Percentiles rank a stretch among this genome's conserved stretches.
These are phyloP conservation scores for Hyperoplus lanceolatus DNA, from an alignment of 2,797 vertebrate genomes.

Conservation along the genomic window DNA sequence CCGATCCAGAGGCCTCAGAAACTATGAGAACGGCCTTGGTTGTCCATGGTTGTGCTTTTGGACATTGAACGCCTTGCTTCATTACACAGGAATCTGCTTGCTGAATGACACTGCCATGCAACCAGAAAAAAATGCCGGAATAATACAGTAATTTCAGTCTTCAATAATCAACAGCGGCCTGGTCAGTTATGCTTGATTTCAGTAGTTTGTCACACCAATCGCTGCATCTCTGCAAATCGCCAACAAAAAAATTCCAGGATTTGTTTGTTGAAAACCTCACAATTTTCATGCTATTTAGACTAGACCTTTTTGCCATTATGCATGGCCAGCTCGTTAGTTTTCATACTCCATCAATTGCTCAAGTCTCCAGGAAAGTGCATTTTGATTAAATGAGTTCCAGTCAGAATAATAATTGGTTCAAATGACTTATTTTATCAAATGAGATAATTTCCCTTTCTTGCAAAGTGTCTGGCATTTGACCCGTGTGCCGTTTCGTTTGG, in stretches of 20 bases:
- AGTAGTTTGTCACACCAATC: slow-evolving; percentile 20
- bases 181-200: slow-evolving; percentile 6
- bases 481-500: neutral
- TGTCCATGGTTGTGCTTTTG: neutral
- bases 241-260: slow-evolving; percentile 21
- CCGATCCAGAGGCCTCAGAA: neutral
- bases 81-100: slow-evolving; percentile 39
- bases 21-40: neutral
- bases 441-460: neutral
- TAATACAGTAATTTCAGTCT: neutral
- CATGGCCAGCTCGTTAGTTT: slow-evolving; percentile 13
- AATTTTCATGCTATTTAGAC: slow-evolving; percentile 26
- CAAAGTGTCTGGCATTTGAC: neutral
- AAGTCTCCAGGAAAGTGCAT: neutral
- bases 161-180: neutral
- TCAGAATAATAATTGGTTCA: neutral
- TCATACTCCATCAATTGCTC: slow-evolving; percentile 17
- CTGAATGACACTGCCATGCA: neutral
- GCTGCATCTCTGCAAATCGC: slow-evolving; percentile 29
- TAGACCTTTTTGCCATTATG: slow-evolving; percentile 47
- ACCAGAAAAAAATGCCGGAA: slow-evolving; percentile 5
- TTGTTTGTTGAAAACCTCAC: slow-evolving; percentile 44
- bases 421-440: neutral
- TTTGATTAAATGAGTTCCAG: slow-evolving; percentile 5
- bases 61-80: slow-evolving; percentile 13